Evolutionary conservation across 2,888 invertebrate genomes (phyloP).

Genomic region (Parascotia fuliginaria): DNA sequence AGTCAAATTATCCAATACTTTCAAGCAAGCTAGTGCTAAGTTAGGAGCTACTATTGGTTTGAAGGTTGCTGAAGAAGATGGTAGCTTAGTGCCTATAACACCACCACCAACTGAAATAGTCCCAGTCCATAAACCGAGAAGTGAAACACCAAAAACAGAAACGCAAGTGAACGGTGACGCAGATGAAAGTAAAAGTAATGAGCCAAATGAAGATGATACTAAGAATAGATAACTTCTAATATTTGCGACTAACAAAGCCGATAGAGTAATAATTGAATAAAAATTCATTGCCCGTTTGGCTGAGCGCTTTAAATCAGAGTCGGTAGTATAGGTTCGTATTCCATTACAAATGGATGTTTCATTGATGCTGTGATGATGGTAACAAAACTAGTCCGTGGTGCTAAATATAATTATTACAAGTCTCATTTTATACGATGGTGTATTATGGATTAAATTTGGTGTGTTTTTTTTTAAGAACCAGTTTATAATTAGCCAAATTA

Average conservation of each 20-base stretch:
- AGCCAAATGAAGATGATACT: slow-evolving; percentile 54
- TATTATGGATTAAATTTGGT: too few species aligned
- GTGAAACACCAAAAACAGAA: not conserved
- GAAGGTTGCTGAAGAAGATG: slow-evolving; percentile 89
- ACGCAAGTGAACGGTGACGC: slow-evolving; percentile 32
- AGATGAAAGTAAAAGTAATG: slow-evolving; percentile 59
- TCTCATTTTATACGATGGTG: not conserved
- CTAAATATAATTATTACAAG: slow-evolving; percentile 24
- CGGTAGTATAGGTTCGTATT: slow-evolving; percentile 6
- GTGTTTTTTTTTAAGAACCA: too few species aligned
- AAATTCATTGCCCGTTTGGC: slow-evolving; percentile 1
- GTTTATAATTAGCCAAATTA: too few species aligned
- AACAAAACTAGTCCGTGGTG: slow-evolving; percentile 20
- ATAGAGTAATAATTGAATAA: slow-evolving; percentile 15
- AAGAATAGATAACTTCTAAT: slow-evolving; percentile 62
- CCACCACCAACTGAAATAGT: slow-evolving; percentile 74
- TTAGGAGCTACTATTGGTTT: slow-evolving; percentile 94
- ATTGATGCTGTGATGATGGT: slow-evolving; percentile 15
- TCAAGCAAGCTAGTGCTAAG: slow-evolving; percentile 93
- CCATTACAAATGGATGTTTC: slow-evolving; percentile 12
- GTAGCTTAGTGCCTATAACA: slow-evolving; percentile 76
- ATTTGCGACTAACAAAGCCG: not conserved
- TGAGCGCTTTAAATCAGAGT: slow-evolving; percentile 10
- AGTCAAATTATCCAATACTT: slow-evolving; percentile 92
- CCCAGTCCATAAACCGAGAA: slow-evolving; percentile 70